phyloP scores from a whole-genome alignment of 2,113 vertebrate genomes.

The Amazona vittata region DNA sequence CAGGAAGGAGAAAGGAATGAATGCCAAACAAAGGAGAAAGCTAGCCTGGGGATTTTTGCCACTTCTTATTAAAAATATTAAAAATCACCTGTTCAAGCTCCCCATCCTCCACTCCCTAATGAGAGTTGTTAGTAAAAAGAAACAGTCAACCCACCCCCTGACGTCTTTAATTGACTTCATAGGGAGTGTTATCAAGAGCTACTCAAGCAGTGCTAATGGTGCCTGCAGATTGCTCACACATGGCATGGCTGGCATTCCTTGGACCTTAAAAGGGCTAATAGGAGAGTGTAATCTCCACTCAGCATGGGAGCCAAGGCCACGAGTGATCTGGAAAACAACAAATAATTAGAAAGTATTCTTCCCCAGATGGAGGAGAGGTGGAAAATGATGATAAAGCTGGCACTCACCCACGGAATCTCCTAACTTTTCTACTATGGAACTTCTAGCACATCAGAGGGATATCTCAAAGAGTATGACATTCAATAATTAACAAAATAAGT shows the following conservation, averaged over 20 bases:
- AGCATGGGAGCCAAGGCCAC: constrained; percentile 19
- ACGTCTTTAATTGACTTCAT: constrained; percentile 77
- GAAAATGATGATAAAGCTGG: background rate
- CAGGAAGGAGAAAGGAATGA: background rate
- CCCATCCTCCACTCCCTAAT: constrained; percentile 35
- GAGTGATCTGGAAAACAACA: constrained; percentile 55
- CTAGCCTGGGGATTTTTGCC: background rate
- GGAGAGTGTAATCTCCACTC: constrained; percentile 49
- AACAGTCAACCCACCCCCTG: constrained; percentile 66
- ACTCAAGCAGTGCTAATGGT: constrained; percentile 76
- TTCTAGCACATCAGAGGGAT: background rate
- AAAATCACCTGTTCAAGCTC: constrained; percentile 57
- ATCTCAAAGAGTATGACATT: background rate
- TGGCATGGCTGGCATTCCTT: constrained; percentile 64
- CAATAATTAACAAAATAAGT: background rate
- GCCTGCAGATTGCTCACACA: constrained; percentile 75
- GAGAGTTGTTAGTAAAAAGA: constrained; percentile 58
- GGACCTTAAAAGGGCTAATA: constrained; percentile 68
- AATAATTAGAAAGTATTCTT: constrained; percentile 46
- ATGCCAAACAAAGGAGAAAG: background rate
- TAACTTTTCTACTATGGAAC: background rate
- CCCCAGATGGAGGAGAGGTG: background rate
- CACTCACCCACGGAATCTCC: background rate
- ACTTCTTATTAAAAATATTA: constrained; percentile 9
- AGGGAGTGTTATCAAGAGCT: constrained; percentile 71